Evolutionary conservation across 2,113 vertebrate species (phyloP).

Genomic region (Catharus fuscescens): DNA sequence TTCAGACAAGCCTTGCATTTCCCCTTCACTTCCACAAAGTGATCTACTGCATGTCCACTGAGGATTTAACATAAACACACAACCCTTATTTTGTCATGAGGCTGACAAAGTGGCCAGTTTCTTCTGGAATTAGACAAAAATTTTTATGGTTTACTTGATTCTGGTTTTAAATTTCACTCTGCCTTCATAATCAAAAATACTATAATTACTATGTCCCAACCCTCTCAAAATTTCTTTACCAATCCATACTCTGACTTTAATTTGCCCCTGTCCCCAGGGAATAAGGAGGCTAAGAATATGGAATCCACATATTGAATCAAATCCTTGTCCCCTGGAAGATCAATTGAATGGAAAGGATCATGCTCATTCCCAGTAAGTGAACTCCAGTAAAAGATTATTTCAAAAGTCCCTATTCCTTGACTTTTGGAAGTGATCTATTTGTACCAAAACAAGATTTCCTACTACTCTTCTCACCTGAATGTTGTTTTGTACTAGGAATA

Average conservation of each 20-base stretch:
- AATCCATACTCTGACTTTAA: background rate
- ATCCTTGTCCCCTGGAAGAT: background rate
- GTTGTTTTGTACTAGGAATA: background rate
- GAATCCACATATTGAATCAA: background rate
- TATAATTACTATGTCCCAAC: background rate
- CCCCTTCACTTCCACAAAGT: background rate
- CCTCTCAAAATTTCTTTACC: background rate
- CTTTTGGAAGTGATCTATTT: background rate
- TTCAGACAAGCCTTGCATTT: background rate
- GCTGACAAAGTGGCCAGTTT: background rate
- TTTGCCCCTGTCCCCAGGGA: background rate
- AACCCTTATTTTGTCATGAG: background rate
- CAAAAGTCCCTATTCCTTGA: background rate
- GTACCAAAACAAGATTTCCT: background rate
- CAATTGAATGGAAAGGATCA: background rate
- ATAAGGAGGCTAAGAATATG: background rate
- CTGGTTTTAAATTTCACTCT: background rate
- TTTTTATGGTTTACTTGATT: background rate
- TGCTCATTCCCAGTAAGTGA: background rate
- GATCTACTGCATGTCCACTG: background rate
- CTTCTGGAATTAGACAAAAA: background rate
- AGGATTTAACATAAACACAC: background rate
- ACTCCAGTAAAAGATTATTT: background rate
- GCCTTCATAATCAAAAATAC: background rate
- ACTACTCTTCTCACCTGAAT: background rate